phyloP scores from a whole-genome alignment of 2,113 vertebrate species.

The Pongo pygmaeus region DNA sequence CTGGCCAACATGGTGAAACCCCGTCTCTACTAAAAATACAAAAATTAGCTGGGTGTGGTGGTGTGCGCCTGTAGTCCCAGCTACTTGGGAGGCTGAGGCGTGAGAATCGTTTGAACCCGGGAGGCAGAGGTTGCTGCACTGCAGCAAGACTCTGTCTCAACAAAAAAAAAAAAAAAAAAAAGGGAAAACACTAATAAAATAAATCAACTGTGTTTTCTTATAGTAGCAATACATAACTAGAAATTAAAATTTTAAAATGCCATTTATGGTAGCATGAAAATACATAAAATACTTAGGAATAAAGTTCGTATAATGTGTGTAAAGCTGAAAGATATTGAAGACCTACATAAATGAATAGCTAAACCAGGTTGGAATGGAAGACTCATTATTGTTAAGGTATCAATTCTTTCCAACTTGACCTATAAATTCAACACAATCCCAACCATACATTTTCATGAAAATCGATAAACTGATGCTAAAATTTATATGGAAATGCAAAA shows the following conservation, averaged over 20 bases:
- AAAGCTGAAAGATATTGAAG: not conserved
- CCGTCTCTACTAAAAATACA: too few species aligned
- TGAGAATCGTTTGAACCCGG: too few species aligned
- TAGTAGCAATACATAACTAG: not conserved
- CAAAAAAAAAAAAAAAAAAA: too few species aligned
- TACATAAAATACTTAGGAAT: not conserved
- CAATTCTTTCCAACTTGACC: not conserved
- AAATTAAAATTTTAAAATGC: not conserved
- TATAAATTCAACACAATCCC: not conserved
- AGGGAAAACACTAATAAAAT: not conserved
- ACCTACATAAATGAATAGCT: not conserved
- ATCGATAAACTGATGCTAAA: not conserved
- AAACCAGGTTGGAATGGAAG: not conserved
- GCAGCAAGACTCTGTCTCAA: too few species aligned
- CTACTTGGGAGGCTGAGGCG: too few species aligned
- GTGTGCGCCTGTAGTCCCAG: too few species aligned
- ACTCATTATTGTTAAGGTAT: not conserved
- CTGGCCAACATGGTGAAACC: too few species aligned
- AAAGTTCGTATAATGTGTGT: not conserved
- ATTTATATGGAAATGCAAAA: not conserved
- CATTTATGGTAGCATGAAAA: not conserved
- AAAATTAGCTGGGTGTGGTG: too few species aligned
- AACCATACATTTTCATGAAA: not conserved
- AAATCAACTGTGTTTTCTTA: not conserved
- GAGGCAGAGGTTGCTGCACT: too few species aligned